phyloP scores from a whole-genome alignment of 2,113 vertebrate species.

The Hymenochirus boettgeri region DNA sequence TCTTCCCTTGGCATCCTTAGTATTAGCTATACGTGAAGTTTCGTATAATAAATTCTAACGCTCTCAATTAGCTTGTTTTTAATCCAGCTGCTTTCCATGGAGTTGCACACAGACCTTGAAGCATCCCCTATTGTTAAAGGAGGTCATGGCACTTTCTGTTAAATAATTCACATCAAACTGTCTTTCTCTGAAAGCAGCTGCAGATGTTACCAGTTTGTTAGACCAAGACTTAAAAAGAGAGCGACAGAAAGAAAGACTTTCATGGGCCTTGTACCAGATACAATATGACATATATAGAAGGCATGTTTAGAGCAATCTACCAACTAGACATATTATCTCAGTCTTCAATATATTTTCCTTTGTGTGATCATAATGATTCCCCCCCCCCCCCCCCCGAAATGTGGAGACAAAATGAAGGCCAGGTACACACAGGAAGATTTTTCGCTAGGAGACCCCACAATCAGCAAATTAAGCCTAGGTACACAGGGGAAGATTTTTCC shows the following conservation, averaged over 20 bases:
- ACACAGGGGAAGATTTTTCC: too few species aligned
- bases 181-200: constrained; percentile 68
- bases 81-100: constrained; percentile 70
- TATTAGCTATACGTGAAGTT: constrained; percentile 48
- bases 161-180: constrained; percentile 83
- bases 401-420: too few species aligned
- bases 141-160: constrained; percentile 76
- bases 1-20: constrained; percentile 52
- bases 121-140: constrained; percentile 69
- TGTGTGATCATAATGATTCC: too few species aligned
- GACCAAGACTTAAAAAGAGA: constrained; percentile 13
- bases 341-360: too few species aligned
- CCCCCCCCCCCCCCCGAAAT: too few species aligned
- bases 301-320: background rate
- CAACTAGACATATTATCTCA: background rate
- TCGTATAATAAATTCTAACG: constrained; percentile 66
- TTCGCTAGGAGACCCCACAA: too few species aligned
- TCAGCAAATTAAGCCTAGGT: too few species aligned
- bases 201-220: constrained; percentile 68
- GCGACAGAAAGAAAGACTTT: background rate
- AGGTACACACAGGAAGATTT: too few species aligned
- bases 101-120: constrained; percentile 65
- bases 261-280: background rate
- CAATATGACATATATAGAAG: background rate
- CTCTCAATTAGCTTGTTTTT: constrained; percentile 56